Evolutionary conservation across 2,113 vertebrate species (phyloP).

Genomic region (Trichechus manatus): DNA sequence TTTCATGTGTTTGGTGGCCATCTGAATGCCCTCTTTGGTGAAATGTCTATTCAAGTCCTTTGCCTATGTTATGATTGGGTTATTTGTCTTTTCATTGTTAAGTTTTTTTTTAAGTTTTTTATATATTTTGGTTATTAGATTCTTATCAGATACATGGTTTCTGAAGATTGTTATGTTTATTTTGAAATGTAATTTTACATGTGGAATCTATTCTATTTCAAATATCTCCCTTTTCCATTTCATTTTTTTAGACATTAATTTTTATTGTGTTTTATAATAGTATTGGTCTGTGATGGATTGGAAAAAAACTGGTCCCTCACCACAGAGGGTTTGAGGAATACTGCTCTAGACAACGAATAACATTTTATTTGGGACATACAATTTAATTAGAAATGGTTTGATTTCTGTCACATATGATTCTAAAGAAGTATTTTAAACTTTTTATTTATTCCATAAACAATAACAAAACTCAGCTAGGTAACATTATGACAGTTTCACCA

Average conservation of each 20-base stretch:
- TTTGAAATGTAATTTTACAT: conserved; percentile 63
- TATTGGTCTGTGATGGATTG: conserved; percentile 10
- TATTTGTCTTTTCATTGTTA: neutral
- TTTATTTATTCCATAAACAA: conserved; percentile 99
- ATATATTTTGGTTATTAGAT: neutral
- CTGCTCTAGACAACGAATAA: conserved; percentile 74
- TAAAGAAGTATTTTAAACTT: conserved; percentile 98
- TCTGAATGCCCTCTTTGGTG: neutral
- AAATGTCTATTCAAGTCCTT: neutral
- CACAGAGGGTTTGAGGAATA: conserved; percentile 80
- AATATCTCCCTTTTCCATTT: conserved; percentile 22
- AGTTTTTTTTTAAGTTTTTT: neutral
- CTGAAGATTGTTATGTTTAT: conserved; percentile 6
- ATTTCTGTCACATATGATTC: conserved; percentile 94
- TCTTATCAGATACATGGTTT: neutral
- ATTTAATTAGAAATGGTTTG: conserved; percentile 82
- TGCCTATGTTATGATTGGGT: neutral
- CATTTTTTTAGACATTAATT: conserved; percentile 48
- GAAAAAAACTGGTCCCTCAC: conserved; percentile 34
- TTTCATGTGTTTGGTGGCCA: neutral
- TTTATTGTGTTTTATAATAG: conserved; percentile 50
- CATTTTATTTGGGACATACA: conserved; percentile 76
- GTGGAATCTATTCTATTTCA: conserved; percentile 62
- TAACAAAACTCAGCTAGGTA: conserved; percentile 99
- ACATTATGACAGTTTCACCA: conserved; percentile 99